Base-by-base conservation (phyloP, 1,140 invertebrate genomes). In the Drosophila tropicalis region DNA sequence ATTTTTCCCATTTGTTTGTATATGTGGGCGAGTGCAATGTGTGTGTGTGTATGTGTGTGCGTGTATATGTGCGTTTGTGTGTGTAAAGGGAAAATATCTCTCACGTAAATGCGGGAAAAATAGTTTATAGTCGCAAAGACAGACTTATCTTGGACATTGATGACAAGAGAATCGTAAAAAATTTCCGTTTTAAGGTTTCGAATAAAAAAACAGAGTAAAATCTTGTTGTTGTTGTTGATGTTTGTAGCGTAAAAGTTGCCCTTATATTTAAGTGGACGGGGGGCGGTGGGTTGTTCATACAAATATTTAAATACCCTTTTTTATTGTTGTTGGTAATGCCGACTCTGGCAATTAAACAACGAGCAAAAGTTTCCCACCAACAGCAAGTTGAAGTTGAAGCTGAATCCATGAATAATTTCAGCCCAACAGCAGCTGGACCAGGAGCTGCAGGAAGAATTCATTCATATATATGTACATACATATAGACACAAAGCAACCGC, bases 81-180 rank as follows among this genome's bases (percentile, higher is more conserved):
- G 13, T 5, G 39, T 44, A 29, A 51, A n/a, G 40, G 25, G 40
- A 41, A 32, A 19, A 22, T 39, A 44, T n/a, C 60, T 29, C 36
- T 79, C 83, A 87, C 83, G 83, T 87, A 87, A 86, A 83, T 87
- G 83, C 40, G 77, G 76, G 70, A 89, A 87, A 86, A 83, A 89
- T 87, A 87, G 83, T 87, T 87, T 89, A 83, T 80, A 81, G 83
- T 67, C 66, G 55, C 62, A 70, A 5, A 32, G 32, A 72, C 44
- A 19, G 44, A 22, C 68, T 85, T 85, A 85, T 85, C 82, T 70
- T 58, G 62, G 57, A 56, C 47, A 57, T 62, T 25, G 44, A 51
- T 22, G 44, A 51, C 44, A 51, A 39, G 36, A 19, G 17, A n/a
- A 51, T 9, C 44, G 19, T 51, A 51, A 51, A 74, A 75, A 57